Percentiles rank a stretch among this genome's conserved stretches.
Evolutionary conservation across 2,888 invertebrate species (phyloP).

Genomic region (Rugalucina vietnamica): DNA sequence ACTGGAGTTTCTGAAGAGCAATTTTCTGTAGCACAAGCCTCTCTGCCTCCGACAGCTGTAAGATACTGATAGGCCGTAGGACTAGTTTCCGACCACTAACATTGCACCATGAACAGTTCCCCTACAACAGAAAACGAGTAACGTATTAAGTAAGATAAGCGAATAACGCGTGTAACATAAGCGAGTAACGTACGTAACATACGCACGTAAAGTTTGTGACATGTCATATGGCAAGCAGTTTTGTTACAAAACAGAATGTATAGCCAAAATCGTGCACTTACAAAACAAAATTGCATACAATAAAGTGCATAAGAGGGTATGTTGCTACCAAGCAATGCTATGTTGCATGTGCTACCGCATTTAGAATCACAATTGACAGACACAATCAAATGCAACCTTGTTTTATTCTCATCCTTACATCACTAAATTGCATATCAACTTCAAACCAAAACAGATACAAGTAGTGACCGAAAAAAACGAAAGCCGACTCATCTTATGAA

Average conservation of each 20-base stretch:
- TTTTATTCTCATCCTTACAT: no score
- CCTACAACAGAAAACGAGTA: constrained; percentile 68
- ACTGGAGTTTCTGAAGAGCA: constrained; percentile 93
- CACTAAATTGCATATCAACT: no score
- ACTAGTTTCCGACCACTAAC: constrained; percentile 78
- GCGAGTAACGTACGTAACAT: neutral
- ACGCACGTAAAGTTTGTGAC: neutral
- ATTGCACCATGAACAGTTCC: constrained; percentile 80
- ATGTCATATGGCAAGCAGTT: no score
- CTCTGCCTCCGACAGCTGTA: constrained; percentile 91
- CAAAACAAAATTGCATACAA: neutral
- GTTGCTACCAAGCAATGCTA: neutral
- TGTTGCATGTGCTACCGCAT: no score
- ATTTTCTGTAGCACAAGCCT: constrained; percentile 92
- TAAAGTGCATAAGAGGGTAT: neutral
- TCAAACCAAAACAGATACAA: no score
- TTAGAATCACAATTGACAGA: no score
- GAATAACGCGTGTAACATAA: neutral
- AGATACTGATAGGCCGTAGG: constrained; percentile 89
- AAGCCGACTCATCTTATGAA: no score
- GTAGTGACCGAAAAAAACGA: no score
- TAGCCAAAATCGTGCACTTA: neutral
- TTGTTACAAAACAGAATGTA: no score
- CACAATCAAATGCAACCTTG: no score
- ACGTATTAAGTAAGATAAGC: neutral